Evolutionary conservation across 2,113 vertebrate species (phyloP).

Genomic region (Oxygymnocypris stewartii): DNA sequence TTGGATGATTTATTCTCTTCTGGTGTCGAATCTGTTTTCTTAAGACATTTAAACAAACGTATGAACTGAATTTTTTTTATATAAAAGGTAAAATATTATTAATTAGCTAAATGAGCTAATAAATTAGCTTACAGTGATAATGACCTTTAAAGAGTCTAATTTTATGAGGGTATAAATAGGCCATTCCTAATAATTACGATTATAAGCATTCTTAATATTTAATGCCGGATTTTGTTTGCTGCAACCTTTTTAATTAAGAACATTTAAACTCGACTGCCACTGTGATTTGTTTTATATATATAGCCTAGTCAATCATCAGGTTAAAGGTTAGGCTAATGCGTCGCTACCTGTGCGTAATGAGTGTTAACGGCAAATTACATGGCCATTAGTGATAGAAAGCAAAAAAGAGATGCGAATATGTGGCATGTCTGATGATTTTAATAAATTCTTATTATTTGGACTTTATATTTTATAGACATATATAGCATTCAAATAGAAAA

Average conservation of each 20-base stretch:
- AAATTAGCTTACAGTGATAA: neutral
- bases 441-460: neutral
- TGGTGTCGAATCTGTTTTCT: neutral
- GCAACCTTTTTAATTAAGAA: neutral
- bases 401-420: too few species aligned
- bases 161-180: neutral
- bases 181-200: neutral
- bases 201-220: neutral
- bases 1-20: neutral
- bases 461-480: neutral
- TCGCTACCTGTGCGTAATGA: neutral
- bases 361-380: neutral
- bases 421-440: neutral
- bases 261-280: neutral
- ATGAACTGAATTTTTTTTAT: neutral
- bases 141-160: neutral
- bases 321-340: neutral
- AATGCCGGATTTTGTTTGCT: neutral
- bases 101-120: slow-evolving; percentile 4
- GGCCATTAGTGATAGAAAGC: neutral
- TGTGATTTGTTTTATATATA: neutral
- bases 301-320: neutral
- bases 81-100: neutral
- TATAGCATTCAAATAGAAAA: too few species aligned
- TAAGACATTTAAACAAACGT: neutral